These are phyloP conservation scores for Zosterops hypoxanthus DNA, from an alignment of 2,113 vertebrate genomes.

Conservation along the genomic window DNA sequence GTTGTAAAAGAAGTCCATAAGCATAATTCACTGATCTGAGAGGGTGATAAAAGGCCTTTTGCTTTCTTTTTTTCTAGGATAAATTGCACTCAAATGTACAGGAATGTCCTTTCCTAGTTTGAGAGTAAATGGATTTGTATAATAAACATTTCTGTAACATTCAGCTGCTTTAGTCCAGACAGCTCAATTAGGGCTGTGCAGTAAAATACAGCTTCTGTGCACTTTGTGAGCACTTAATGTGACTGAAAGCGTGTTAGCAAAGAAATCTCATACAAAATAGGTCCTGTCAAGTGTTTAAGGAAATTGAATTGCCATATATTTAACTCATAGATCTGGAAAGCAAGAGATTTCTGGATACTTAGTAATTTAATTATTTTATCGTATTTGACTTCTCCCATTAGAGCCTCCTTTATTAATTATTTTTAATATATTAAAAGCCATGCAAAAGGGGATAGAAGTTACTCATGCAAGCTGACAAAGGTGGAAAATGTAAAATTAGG, in stretches of 20 bases:
- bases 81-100: constrained; percentile 54
- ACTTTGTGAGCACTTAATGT: constrained; percentile 70
- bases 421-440: constrained; percentile 40
- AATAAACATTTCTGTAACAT: constrained; percentile 75
- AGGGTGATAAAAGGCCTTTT: constrained; percentile 63
- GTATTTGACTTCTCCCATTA: constrained; percentile 19
- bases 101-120: constrained; percentile 61
- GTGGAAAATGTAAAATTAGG: neutral
- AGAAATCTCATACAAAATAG: constrained; percentile 63
- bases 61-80: constrained; percentile 39
- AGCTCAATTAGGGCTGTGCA: constrained; percentile 71
- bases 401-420: constrained; percentile 38
- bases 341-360: constrained; percentile 30
- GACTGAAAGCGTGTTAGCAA: constrained; percentile 70
- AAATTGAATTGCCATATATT: constrained; percentile 68
- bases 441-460: neutral
- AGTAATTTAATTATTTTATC: constrained; percentile 67
- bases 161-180: constrained; percentile 67
- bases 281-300: constrained; percentile 71
- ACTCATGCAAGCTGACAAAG: neutral
- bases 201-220: constrained; percentile 72
- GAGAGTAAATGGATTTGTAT: constrained; percentile 69
- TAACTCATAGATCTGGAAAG: constrained; percentile 38
- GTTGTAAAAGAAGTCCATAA: constrained; percentile 44
- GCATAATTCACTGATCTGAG: constrained; percentile 65